Conservation (phyloP, 2,888 invertebrate species). For the Leistus spinibarbis region DNA sequence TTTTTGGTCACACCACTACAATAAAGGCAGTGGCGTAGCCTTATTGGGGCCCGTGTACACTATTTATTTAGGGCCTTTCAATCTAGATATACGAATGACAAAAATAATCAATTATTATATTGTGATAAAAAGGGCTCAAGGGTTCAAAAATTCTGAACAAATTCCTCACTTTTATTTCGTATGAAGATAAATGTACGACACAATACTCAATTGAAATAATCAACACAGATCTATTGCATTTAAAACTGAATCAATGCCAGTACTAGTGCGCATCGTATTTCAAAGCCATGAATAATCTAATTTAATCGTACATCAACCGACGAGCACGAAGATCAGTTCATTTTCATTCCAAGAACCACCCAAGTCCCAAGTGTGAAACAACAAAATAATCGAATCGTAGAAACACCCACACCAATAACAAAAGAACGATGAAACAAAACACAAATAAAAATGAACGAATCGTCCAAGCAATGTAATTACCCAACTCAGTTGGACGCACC, state of each 20-base stretch:
- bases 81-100: too few species aligned
- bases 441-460: background rate
- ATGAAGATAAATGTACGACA: background rate
- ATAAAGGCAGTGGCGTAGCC: too few species aligned
- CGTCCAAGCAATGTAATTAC: conserved; percentile 5
- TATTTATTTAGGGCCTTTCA: too few species aligned
- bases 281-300: background rate
- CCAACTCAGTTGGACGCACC: conserved; percentile 16
- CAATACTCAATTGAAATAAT: background rate
- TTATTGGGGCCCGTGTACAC: too few species aligned
- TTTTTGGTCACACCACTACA: too few species aligned
- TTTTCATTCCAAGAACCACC: background rate
- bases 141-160: background rate
- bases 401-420: background rate
- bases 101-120: too few species aligned
- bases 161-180: background rate
- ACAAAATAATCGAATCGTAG: background rate
- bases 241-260: background rate
- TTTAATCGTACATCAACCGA: background rate
- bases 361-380: background rate
- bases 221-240: background rate
- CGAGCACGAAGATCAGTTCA: background rate
- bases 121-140: too few species aligned
- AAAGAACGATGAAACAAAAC: background rate
- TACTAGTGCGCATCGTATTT: background rate